A percentile compares a stretch with the other conserved stretches of the same genome.
phyloP scores from a whole-genome alignment of 2,113 vertebrate species.

The Tylochromis polylepis region DNA sequence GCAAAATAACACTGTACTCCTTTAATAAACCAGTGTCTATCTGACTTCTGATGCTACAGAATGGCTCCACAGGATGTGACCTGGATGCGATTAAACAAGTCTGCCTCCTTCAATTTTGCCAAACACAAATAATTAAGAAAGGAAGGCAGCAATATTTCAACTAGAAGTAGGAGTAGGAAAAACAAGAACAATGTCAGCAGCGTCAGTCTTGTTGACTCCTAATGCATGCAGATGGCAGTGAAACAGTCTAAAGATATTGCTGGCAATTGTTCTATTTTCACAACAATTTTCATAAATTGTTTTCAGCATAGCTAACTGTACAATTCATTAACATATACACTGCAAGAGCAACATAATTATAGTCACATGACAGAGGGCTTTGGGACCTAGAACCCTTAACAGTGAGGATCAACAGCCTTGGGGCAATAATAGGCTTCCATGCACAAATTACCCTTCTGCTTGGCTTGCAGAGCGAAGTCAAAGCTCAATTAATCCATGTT shows the following conservation, averaged over 20 bases:
- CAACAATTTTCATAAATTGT: background rate
- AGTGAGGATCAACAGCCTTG: conserved; percentile 39
- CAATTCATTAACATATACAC: conserved; percentile 6
- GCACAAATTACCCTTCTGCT: conserved; percentile 56
- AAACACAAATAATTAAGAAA: conserved; percentile 5
- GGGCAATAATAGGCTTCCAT: conserved; percentile 37
- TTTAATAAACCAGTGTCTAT: conserved; percentile 31
- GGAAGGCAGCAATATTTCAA: background rate
- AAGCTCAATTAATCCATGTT: conserved; percentile 66
- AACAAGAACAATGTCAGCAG: background rate
- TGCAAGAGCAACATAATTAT: conserved; percentile 5
- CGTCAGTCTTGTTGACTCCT: background rate
- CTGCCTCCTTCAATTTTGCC: background rate
- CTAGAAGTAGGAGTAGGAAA: background rate
- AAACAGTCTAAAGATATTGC: background rate
- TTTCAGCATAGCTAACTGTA: background rate
- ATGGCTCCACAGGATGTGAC: conserved; percentile 15
- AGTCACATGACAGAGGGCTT: conserved; percentile 19
- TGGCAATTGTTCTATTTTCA: background rate
- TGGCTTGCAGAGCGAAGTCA: conserved; percentile 45
- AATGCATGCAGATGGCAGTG: background rate
- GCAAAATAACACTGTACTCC: conserved; percentile 39
- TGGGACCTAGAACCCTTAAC: conserved; percentile 24
- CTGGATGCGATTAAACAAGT: background rate
- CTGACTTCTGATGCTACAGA: conserved; percentile 1